phyloP scores from a whole-genome alignment of 2,888 invertebrate species.

The Atherix ibis region DNA sequence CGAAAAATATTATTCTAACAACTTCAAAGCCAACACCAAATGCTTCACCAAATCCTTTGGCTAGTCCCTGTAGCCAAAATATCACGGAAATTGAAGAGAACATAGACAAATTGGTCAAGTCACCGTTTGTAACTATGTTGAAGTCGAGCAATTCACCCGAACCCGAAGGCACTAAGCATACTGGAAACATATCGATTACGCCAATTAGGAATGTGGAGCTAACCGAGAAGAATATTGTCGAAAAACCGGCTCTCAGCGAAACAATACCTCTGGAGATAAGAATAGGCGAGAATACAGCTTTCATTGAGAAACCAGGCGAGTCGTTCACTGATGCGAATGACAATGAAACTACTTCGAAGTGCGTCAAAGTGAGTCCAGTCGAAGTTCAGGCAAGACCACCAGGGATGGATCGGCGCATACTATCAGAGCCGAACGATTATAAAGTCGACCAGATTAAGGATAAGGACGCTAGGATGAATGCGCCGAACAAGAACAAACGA shows the following conservation, averaged over 20 bases:
- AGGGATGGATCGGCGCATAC: too few relatives aligned
- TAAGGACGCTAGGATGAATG: background rate
- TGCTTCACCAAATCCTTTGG: background rate
- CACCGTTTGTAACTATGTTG: conserved; percentile 26
- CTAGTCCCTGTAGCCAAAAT: conserved; percentile 14
- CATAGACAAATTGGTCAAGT: conserved; percentile 26
- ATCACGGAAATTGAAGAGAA: conserved; percentile 28
- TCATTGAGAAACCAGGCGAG: background rate
- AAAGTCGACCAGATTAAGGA: background rate
- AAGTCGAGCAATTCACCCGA: conserved; percentile 10
- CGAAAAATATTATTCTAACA: conserved; percentile 18
- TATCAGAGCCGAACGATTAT: background rate
- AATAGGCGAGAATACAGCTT: conserved; percentile 4
- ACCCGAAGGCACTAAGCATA: too few relatives aligned
- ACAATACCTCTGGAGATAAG: too few relatives aligned
- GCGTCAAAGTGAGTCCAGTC: background rate
- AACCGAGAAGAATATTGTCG: background rate
- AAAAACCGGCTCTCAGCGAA: background rate
- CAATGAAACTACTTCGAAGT: background rate
- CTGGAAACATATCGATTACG: conserved; percentile 3
- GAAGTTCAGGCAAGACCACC: too few relatives aligned
- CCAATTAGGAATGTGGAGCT: background rate
- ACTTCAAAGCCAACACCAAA: conserved; percentile 10
- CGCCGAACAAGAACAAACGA: conserved; percentile 16
- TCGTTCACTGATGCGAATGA: background rate